These are phyloP conservation scores for Diaprepes abbreviatus DNA, from an alignment of 2,888 invertebrate species.

Conservation along the genomic window DNA sequence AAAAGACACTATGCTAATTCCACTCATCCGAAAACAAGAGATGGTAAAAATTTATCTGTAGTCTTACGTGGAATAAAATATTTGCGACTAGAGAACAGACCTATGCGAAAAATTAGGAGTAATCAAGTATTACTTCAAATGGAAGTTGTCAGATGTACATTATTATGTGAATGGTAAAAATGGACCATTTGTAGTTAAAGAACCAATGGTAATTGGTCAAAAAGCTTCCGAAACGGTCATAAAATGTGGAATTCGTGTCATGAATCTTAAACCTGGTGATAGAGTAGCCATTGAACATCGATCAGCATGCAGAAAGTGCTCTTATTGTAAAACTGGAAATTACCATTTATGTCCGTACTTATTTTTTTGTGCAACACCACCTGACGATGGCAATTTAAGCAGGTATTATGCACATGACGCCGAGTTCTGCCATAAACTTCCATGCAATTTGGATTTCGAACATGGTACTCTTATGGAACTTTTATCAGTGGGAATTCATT, in stretches of 20 bases:
- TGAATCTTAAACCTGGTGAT: slow-evolving; percentile 78
- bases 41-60: slow-evolving; percentile 79
- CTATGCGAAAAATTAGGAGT: slow-evolving; percentile 81
- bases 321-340: slow-evolving; percentile 86
- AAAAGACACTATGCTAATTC: no score
- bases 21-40: no score
- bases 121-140: slow-evolving; percentile 88
- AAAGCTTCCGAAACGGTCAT: slow-evolving; percentile 87
- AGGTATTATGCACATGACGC: slow-evolving; percentile 91
- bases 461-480: slow-evolving; percentile 96
- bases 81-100: slow-evolving; percentile 83
- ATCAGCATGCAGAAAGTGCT: slow-evolving; percentile 86
- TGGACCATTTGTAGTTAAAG: slow-evolving; percentile 86
- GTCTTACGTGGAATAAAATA: slow-evolving; percentile 80
- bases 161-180: slow-evolving; percentile 88
- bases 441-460: slow-evolving; percentile 90
- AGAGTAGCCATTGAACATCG: slow-evolving; percentile 96
- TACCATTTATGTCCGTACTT: slow-evolving; percentile 93
- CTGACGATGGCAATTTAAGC: slow-evolving; percentile 87
- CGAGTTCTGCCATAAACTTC: slow-evolving; percentile 89
- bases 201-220: slow-evolving; percentile 93
- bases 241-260: slow-evolving; percentile 81
- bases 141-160: slow-evolving; percentile 93
- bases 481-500: slow-evolving; percentile 92
- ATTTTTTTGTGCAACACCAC: slow-evolving; percentile 95